Conservation (phyloP, 2,888 invertebrate genomes). For the Plutella xylostella region DNA sequence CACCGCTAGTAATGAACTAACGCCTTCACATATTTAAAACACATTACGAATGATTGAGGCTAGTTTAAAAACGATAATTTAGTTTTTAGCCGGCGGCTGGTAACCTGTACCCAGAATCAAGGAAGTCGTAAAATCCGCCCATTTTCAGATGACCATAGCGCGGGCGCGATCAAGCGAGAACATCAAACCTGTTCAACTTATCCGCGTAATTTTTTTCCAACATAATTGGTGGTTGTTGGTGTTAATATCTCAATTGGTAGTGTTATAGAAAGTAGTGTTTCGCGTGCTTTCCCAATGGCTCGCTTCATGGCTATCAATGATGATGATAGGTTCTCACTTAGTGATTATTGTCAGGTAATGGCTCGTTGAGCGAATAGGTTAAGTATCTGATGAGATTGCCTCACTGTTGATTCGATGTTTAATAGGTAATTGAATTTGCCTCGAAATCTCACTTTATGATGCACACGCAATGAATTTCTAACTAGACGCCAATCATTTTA, state of each 20-base stretch:
- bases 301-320: slow-evolving; percentile 1
- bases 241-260: slow-evolving; percentile 13
- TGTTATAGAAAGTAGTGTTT: slow-evolving; percentile 4
- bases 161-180: slow-evolving; percentile 5
- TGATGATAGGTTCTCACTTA: slow-evolving; percentile 2
- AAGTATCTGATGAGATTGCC: not conserved
- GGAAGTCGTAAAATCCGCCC: slow-evolving; percentile 14
- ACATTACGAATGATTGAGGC: slow-evolving; percentile 40
- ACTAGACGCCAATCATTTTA: no score
- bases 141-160: slow-evolving; percentile 4
- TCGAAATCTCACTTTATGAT: no score
- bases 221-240: slow-evolving; percentile 6
- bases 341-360: slow-evolving; percentile 4
- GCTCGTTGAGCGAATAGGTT: not conserved
- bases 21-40: slow-evolving; percentile 40
- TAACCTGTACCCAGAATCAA: slow-evolving; percentile 8
- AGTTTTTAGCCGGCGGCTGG: slow-evolving; percentile 10
- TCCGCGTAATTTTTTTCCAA: not conserved
- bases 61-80: slow-evolving; percentile 23
- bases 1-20: slow-evolving; percentile 30
- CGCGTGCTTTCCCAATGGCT: not conserved
- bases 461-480: no score
- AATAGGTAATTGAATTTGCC: no score
- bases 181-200: not conserved
- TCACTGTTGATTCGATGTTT: no score